These are phyloP conservation scores for Cataglyphis altisquamis DNA, from an alignment of 2,888 invertebrate genomes.

Conservation along the genomic window DNA sequence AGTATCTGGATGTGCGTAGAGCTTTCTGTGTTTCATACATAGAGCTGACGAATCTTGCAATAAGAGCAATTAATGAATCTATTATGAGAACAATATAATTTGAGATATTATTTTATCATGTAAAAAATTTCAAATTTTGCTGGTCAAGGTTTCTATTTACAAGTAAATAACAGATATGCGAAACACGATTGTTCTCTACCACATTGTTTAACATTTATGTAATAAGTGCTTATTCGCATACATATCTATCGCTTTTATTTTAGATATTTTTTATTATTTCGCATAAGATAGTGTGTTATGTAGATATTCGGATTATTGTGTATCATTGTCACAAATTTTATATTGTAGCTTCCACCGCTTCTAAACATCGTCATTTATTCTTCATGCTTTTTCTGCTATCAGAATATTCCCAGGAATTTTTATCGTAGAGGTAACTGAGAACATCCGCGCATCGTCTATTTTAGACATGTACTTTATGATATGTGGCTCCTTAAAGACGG, in stretches of 20 bases:
- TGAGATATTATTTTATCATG: not conserved
- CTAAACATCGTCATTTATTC: slow-evolving; percentile 63
- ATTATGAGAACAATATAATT: not conserved
- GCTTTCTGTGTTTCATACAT: slow-evolving; percentile 74
- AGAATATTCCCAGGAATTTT: slow-evolving; percentile 56
- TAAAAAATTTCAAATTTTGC: not conserved
- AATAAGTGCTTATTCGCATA: slow-evolving; percentile 72
- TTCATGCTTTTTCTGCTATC: slow-evolving; percentile 71
- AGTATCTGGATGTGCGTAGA: slow-evolving; percentile 64
- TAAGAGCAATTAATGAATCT: slow-evolving; percentile 13
- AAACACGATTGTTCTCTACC: slow-evolving; percentile 65
- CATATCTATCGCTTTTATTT: slow-evolving; percentile 69
- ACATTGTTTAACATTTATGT: slow-evolving; percentile 60
- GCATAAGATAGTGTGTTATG: slow-evolving; percentile 72
- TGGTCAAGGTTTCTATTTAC: not conserved
- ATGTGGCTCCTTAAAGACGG: slow-evolving; percentile 56
- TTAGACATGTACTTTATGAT: slow-evolving; percentile 40
- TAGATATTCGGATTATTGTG: slow-evolving; percentile 72
- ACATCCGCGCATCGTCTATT: slow-evolving; percentile 35
- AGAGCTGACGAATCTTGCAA: slow-evolving; percentile 29
- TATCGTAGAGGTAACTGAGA: slow-evolving; percentile 55
- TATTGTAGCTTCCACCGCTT: slow-evolving; percentile 69
- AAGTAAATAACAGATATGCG: slow-evolving; percentile 47
- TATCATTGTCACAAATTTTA: slow-evolving; percentile 64
- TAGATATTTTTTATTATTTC: slow-evolving; percentile 69